Evolutionary conservation across 2,797 vertebrate species (phyloP).

Genomic region (Anguilla pacifica): DNA sequence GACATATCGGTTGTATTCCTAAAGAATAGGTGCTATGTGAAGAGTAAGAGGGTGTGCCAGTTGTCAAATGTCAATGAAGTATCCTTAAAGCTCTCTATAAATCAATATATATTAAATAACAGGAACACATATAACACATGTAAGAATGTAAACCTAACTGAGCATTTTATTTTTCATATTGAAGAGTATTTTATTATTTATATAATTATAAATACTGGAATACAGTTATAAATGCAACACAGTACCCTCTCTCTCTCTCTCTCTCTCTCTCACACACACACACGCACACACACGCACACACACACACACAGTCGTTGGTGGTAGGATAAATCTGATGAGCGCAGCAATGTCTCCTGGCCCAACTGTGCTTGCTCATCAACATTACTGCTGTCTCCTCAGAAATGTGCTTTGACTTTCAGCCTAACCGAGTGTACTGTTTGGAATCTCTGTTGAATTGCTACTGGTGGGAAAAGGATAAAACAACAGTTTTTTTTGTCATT

Average conservation of each 20-base stretch:
- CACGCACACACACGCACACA: background rate
- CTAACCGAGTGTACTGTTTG: conserved; percentile 31
- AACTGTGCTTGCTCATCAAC: conserved; percentile 35
- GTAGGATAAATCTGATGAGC: conserved; percentile 34
- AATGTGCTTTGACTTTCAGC: conserved; percentile 38
- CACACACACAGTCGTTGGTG: conserved; percentile 12
- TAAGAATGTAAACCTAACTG: background rate
- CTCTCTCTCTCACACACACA: background rate
- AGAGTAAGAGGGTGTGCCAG: background rate
- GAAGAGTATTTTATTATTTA: background rate
- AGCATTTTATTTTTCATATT: background rate
- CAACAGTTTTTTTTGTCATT: background rate
- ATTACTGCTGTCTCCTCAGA: conserved; percentile 35
- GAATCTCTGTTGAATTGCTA: conserved; percentile 31
- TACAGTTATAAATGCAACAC: background rate
- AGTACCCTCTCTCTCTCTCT: background rate
- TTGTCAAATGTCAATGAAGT: background rate
- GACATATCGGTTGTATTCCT: background rate
- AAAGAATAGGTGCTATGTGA: background rate
- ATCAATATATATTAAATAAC: background rate
- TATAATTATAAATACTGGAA: background rate
- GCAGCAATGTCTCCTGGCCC: conserved; percentile 22
- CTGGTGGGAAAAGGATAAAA: conserved; percentile 27
- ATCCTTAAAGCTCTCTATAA: background rate
- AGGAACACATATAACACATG: background rate